These are phyloP conservation scores for Cephus rjabovi DNA, from an alignment of 2,888 invertebrate species.

Conservation along the genomic window DNA sequence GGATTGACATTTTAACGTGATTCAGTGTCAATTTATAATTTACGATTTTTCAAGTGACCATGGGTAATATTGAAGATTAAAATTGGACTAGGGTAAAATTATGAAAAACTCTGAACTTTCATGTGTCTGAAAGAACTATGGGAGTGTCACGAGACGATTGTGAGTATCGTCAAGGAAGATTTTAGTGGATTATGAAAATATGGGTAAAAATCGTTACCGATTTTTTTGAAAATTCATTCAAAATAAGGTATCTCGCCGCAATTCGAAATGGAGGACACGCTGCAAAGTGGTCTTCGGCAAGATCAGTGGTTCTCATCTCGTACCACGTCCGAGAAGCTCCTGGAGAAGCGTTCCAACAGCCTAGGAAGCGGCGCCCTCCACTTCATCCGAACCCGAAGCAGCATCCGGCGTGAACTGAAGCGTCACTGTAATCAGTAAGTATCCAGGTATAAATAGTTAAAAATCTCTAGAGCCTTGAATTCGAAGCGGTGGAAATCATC, in stretches of 20 bases:
- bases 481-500: background rate
- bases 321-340: constrained; percentile 19
- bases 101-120: background rate
- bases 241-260: background rate
- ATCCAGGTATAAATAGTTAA: background rate
- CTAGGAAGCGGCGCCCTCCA: constrained; percentile 58
- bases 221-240: background rate
- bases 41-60: background rate
- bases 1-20: background rate
- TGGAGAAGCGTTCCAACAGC: constrained; percentile 42
- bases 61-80: background rate
- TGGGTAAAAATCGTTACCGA: background rate
- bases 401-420: constrained; percentile 56
- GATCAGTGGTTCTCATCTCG: constrained; percentile 58
- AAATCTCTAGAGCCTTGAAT: background rate
- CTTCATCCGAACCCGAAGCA: constrained; percentile 60
- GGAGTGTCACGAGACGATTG: background rate
- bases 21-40: background rate
- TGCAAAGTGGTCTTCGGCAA: constrained; percentile 41
- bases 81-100: background rate
- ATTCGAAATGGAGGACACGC: constrained; percentile 53
- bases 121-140: background rate
- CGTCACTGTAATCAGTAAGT: constrained; percentile 58
- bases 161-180: background rate
- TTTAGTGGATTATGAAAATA: background rate